Percentiles rank a stretch among this genome's conserved stretches.
phyloP scores from a whole-genome alignment of 2,888 invertebrate genomes.

The Aromia moschata region DNA sequence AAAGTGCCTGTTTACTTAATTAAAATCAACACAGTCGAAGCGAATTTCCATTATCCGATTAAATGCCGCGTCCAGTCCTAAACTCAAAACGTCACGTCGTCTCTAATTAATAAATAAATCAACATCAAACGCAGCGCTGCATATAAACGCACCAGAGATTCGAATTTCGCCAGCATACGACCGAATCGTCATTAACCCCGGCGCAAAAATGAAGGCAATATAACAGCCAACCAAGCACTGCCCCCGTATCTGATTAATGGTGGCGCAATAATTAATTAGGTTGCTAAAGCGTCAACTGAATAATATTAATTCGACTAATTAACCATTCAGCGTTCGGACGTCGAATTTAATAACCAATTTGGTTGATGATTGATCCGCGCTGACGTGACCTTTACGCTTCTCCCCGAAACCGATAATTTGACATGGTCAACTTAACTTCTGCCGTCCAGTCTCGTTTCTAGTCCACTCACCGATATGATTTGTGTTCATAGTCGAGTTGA shows the following conservation, averaged over 20 bases:
- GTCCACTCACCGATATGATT: no score
- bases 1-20: conserved; percentile 6
- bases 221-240: conserved; percentile 9
- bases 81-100: conserved; percentile 19
- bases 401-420: no score
- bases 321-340: conserved; percentile 41
- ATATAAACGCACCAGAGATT: conserved; percentile 27
- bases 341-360: conserved; percentile 49
- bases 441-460: no score
- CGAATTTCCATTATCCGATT: conserved; percentile 10
- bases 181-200: conserved; percentile 30
- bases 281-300: conserved; percentile 41
- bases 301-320: conserved; percentile 51
- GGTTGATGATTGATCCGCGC: conserved; percentile 45
- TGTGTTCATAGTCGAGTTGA: no score
- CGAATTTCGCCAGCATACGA: conserved; percentile 35
- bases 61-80: not conserved
- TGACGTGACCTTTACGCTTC: no score
- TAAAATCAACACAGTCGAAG: conserved; percentile 5
- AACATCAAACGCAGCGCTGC: conserved; percentile 11
- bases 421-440: no score
- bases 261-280: conserved; percentile 44
- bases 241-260: conserved; percentile 23
- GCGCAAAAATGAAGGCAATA: conserved; percentile 14
- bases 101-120: conserved; percentile 28